Evolutionary conservation across 2,113 vertebrate genomes (phyloP).

Genomic region (Mesitornis unicolor): DNA sequence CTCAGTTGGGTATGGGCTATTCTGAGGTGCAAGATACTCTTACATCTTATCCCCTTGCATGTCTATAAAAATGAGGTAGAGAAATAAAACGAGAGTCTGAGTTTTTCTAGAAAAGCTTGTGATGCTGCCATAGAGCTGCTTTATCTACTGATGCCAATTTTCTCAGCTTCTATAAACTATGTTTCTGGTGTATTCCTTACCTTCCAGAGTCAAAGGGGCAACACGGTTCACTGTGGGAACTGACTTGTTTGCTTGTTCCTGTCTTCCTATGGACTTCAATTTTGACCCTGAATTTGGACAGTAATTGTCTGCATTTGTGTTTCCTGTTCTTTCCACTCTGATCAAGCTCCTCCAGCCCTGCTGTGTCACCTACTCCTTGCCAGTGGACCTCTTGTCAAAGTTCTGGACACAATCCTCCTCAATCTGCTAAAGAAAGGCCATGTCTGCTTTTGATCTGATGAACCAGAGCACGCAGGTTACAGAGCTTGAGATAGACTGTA

Average conservation of each 20-base stretch:
- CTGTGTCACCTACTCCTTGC: not conserved
- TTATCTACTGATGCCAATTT: not conserved
- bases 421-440: not conserved
- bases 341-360: not conserved
- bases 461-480: not conserved
- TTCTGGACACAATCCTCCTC: not conserved
- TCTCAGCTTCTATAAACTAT: not conserved
- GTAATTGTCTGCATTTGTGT: not conserved
- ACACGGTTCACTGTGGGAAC: fast-evolving
- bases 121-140: not conserved
- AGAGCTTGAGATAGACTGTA: constrained; percentile 36
- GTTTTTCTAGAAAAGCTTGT: not conserved
- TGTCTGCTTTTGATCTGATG: constrained; percentile 8
- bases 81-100: not conserved
- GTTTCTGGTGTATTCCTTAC: not conserved
- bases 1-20: not conserved
- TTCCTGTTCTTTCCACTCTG: not conserved
- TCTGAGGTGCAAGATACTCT: not conserved
- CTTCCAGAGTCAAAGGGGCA: not conserved
- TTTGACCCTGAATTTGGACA: not conserved
- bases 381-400: not conserved
- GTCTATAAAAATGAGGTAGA: not conserved
- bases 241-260: not conserved
- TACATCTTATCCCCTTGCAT: not conserved
- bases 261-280: not conserved